These are phyloP conservation scores for Pangasius krempfi DNA, from an alignment of 2,797 vertebrate genomes.

Conservation along the genomic window DNA sequence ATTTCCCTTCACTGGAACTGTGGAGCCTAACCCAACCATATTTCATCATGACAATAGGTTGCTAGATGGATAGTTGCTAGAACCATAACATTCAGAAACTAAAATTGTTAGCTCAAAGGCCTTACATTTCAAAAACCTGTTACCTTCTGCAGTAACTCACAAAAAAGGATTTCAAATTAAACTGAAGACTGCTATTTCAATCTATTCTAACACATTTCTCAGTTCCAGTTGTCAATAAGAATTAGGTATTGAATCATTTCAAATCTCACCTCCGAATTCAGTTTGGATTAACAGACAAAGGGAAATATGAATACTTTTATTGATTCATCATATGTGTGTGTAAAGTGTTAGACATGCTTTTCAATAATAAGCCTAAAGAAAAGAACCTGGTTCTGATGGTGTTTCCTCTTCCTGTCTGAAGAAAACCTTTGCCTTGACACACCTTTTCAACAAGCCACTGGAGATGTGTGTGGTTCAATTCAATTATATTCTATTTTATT, in stretches of 20 bases:
- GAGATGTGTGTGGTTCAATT: not conserved
- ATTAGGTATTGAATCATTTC: constrained; percentile 19
- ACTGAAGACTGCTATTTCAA: not conserved
- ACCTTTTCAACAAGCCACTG: not conserved
- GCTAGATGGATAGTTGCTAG: not conserved
- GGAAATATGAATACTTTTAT: constrained; percentile 9
- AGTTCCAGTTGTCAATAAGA: constrained; percentile 7
- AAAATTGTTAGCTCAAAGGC: not conserved
- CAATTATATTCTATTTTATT: not conserved
- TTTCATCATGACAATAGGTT: no score
- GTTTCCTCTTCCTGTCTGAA: not conserved
- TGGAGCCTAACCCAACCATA: no score
- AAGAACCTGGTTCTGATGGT: not conserved
- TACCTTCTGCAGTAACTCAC: not conserved
- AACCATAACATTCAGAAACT: not conserved
- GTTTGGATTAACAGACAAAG: constrained; percentile 14
- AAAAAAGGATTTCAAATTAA: constrained; percentile 5
- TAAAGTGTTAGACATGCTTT: constrained; percentile 2
- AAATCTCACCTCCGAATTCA: not conserved
- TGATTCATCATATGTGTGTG: not conserved
- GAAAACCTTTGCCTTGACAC: not conserved
- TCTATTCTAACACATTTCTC: constrained; percentile 18
- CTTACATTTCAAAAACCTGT: not conserved
- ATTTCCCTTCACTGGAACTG: no score
- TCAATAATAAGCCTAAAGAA: not conserved